Evolutionary conservation across 2,113 vertebrate species (phyloP), one percentile per base, ranked within the genome.

Genomic region (Nothocercus julius): DNA sequence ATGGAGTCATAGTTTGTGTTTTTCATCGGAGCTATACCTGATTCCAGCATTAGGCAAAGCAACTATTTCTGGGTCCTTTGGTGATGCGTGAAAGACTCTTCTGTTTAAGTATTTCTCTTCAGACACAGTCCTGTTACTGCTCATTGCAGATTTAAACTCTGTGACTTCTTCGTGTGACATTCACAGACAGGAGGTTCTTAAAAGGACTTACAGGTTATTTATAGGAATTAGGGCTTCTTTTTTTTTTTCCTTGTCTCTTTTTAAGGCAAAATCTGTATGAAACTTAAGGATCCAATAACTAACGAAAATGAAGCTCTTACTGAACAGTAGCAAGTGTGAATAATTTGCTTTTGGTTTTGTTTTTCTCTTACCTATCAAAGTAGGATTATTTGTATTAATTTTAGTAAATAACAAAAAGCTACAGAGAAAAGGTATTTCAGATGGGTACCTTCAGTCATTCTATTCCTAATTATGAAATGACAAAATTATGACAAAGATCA

Each of bases 121-220:
- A 9, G 53, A 47, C 42, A 51, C 42, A 40, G 13, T 69, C 27
- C 56, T 84, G n/a, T 44, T 59, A 32, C 28, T 77, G 5, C 64
- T 86, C 4, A 25, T 28, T 53, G 34, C 34, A 66, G 11, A 27
- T 53, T 85, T 4, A 42, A 5, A n/a, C 66, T 81, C 19, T 45
- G 6, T 25, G 34, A 68, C 8, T 88, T 82, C 38, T 72, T 49
- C 49, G 93, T 89, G 84, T 97, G 51, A 12, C 92, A 63, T 97
- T 90, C 90, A 79, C 87, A 87, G 96, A 94, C 81, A 54, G 64
- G 77, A 86, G 89, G 96, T 94, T 96, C 96, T 98, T 94, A 96
- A 96, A 96, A 93, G 82, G 87, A 95, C 85, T 97, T 97, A 58
- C 30, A 68, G 51, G 87, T 96, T 89, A 80, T 88, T 96, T 58